A percentile compares a stretch with the other conserved stretches of the same genome.
phyloP scores from a whole-genome alignment of 2,888 invertebrate genomes.

The Salpingus planirostris region DNA sequence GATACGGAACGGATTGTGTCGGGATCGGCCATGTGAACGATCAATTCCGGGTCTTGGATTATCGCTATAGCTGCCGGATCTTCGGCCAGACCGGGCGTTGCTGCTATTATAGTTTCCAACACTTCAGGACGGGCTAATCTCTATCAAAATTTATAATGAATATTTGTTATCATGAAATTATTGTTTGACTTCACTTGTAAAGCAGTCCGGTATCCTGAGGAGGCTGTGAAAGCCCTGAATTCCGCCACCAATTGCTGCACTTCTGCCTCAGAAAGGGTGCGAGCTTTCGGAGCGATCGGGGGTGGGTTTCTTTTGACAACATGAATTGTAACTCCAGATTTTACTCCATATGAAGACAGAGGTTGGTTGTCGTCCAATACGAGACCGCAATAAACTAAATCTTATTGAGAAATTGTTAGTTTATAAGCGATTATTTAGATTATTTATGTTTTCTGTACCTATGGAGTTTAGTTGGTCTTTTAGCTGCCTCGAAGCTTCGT shows the following conservation, averaged over 20 bases:
- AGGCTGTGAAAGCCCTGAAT: slow-evolving; percentile 51
- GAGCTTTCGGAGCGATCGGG: slow-evolving; percentile 29
- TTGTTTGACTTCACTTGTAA: no score
- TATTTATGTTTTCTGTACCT: no score
- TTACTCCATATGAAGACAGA: slow-evolving; percentile 55
- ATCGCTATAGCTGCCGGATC: slow-evolving; percentile 68
- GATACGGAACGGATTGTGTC: slow-evolving; percentile 60
- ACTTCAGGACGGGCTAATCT: slow-evolving; percentile 42
- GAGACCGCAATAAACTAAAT: slow-evolving; percentile 63
- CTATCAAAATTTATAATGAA: slow-evolving; percentile 22
- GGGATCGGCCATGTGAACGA: slow-evolving; percentile 60
- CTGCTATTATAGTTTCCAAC: slow-evolving; percentile 60
- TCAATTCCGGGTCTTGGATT: slow-evolving; percentile 66
- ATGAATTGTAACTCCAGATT: slow-evolving; percentile 50
- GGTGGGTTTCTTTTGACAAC: slow-evolving; percentile 42
- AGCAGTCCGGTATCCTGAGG: slow-evolving; percentile 56
- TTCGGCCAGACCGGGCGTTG: slow-evolving; percentile 58
- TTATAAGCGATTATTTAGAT: no score
- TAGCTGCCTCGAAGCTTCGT: slow-evolving; percentile 30
- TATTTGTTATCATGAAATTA: no score
- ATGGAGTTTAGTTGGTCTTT: slow-evolving; percentile 4
- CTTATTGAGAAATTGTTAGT: no score
- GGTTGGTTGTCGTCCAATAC: slow-evolving; percentile 54
- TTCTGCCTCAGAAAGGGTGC: slow-evolving; percentile 50
- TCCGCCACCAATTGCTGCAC: slow-evolving; percentile 54